Evolutionary conservation across 2,888 invertebrate genomes (phyloP), one percentile per base, ranked within the genome.

Genomic region (Pteria penguin): DNA sequence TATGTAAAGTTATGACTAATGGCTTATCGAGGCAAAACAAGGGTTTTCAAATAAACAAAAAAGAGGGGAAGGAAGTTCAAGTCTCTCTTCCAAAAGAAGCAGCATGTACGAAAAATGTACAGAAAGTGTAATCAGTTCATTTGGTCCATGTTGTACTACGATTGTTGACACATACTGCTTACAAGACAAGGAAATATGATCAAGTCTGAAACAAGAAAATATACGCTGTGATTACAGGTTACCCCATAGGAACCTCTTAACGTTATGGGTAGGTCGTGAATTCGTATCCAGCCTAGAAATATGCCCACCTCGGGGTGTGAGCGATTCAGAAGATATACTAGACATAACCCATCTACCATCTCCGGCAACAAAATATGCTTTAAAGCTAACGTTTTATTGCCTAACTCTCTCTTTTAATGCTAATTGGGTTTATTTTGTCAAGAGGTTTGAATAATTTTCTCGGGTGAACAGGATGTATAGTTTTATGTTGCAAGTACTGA

Each of bases 221-320:
- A 27, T 22, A 22, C 22, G n/a, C 3, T 32, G 5, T 14, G 11
- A 32, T 31, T 22, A 22, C 31, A 22, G 2, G 32, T 18, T 22
- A 11, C 24, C 58, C 58, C 29, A 27, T 18, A n/a, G 22, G 32
- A 33, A 29, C 61, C 61, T 31, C 61, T 31, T 61, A 61, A 22
- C 33, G 31, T 61, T 29, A 33, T n/a, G n/a, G n/a, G n/a, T n/a
- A n/a, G n/a, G n/a, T n/a, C n/a, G n/a, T n/a, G n/a, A n/a, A 45
- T 45, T 18, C 27, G 68, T 68, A 68, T 57, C 68, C 68, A 55
- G 55, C 55, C 33, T 22, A 57, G 52, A 68, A 4, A 22, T 58
- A 57, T 68, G 33, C 57, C 32, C 57, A 57, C 68, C 68, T 57
- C n/a, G 24, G 57, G 68, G 58, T 68, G 18, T 45, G 11, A 18